A percentile compares a stretch with the other conserved stretches of the same genome.
Conservation (phyloP, 1,140 invertebrate genomes). For the Amphibalanus amphitrite region DNA sequence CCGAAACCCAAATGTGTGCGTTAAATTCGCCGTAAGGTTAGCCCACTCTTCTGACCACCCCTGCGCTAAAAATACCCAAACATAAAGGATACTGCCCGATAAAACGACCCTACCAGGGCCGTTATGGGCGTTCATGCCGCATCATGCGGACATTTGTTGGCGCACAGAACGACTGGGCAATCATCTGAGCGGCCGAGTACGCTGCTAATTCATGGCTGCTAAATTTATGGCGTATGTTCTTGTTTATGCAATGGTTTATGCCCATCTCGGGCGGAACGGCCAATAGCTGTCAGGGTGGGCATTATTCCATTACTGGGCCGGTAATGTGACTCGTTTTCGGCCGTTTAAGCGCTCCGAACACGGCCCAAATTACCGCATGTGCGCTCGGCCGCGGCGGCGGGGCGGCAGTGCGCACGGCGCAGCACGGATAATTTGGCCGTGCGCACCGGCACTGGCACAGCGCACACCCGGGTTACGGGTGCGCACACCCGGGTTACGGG, state of each 20-base stretch:
- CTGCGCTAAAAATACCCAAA: no score
- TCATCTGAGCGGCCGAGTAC: background rate
- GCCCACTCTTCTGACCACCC: no score
- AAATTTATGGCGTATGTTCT: background rate
- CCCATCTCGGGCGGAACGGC: background rate
- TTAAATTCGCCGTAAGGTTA: no score
- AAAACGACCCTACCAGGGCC: background rate
- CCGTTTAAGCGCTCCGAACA: background rate
- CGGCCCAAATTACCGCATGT: background rate
- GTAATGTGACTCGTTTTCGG: background rate
- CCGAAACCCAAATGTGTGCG: no score
- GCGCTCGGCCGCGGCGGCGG: no score
- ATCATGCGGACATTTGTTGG: background rate
- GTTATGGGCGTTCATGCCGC: background rate
- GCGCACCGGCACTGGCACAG: no score
- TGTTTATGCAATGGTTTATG: slow-evolving; percentile 2
- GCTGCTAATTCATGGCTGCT: background rate
- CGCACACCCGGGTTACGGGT: no score
- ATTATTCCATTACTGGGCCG: background rate
- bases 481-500: no score
- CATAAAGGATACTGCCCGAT: background rate
- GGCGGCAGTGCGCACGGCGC: no score
- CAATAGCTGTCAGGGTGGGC: background rate
- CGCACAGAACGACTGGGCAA: background rate
- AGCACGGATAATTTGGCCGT: no score